Evolutionary conservation across 2,113 vertebrate genomes (phyloP).

Genomic region (Brachyistius frenatus): DNA sequence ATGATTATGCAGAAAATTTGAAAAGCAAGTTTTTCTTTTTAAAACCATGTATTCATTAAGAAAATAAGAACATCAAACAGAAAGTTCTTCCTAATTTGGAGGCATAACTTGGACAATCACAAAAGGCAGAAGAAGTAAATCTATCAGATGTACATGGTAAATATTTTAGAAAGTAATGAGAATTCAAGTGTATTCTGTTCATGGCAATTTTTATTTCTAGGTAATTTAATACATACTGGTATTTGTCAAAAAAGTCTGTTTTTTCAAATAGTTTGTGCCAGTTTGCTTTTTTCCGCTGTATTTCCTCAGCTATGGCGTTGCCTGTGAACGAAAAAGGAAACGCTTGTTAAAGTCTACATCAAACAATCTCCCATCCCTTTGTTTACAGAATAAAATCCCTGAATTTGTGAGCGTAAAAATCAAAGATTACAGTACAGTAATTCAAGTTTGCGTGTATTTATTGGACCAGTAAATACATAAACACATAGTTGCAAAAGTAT

Average conservation of each 20-base stretch:
- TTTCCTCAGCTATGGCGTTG: slow-evolving; percentile 92
- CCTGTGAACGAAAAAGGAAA: slow-evolving; percentile 61
- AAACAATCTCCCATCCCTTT: not conserved
- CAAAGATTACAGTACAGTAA: not conserved
- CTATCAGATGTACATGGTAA: not conserved
- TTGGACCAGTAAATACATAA: too few relatives aligned
- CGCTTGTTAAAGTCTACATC: slow-evolving; percentile 4
- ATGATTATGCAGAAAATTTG: not conserved
- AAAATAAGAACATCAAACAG: not conserved
- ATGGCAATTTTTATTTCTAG: slow-evolving; percentile 76
- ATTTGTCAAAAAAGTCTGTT: slow-evolving; percentile 95
- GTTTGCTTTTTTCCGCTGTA: slow-evolving; percentile 92
- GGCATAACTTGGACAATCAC: not conserved
- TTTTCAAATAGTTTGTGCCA: slow-evolving; percentile 97
- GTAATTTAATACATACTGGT: slow-evolving; percentile 92
- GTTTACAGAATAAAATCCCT: not conserved
- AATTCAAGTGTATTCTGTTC: slow-evolving; percentile 2
- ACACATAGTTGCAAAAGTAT: too few relatives aligned
- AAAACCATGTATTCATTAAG: not conserved
- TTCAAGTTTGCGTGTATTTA: too few relatives aligned
- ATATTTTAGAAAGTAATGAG: not conserved
- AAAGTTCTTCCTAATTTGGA: too few relatives aligned
- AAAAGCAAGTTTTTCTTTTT: too few relatives aligned
- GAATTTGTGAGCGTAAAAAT: not conserved
- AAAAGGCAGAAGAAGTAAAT: not conserved